phyloP scores from a whole-genome alignment of 1,140 invertebrate genomes.

The Maconellicoccus hirsutus region DNA sequence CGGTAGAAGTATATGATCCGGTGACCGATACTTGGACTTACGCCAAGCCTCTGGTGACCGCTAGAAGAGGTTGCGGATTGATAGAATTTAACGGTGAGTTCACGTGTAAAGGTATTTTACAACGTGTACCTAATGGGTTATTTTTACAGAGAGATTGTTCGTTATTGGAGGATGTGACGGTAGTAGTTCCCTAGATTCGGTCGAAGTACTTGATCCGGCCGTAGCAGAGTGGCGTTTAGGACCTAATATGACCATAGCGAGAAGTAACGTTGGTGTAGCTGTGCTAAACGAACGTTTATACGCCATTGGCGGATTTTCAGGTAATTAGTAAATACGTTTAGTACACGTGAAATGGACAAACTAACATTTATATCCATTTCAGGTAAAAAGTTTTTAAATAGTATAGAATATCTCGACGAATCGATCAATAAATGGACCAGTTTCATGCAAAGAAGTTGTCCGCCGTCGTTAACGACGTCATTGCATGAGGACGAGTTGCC shows the following conservation, averaged over 20 bases:
- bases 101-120: background rate
- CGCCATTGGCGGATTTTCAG: constrained; percentile 67
- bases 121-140: background rate
- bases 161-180: constrained; percentile 62
- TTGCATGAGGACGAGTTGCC: constrained; percentile 1
- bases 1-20: constrained; percentile 58
- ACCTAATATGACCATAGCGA: constrained; percentile 50
- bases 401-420: constrained; percentile 63
- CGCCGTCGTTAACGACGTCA: background rate
- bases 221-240: constrained; percentile 50
- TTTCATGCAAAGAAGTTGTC: constrained; percentile 36
- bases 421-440: constrained; percentile 60
- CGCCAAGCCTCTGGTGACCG: constrained; percentile 45
- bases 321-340: constrained; percentile 36
- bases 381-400: constrained; percentile 65
- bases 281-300: constrained; percentile 57
- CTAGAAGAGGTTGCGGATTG: constrained; percentile 54
- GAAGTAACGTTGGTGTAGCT: constrained; percentile 60
- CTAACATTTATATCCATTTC: no score
- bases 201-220: constrained; percentile 52
- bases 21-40: constrained; percentile 41
- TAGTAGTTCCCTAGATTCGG: constrained; percentile 50
- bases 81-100: constrained; percentile 46
- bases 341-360: background rate
- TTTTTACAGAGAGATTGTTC: constrained; percentile 43